phyloP scores from a whole-genome alignment of 2,797 vertebrate genomes.

The Fundulus diaphanus region DNA sequence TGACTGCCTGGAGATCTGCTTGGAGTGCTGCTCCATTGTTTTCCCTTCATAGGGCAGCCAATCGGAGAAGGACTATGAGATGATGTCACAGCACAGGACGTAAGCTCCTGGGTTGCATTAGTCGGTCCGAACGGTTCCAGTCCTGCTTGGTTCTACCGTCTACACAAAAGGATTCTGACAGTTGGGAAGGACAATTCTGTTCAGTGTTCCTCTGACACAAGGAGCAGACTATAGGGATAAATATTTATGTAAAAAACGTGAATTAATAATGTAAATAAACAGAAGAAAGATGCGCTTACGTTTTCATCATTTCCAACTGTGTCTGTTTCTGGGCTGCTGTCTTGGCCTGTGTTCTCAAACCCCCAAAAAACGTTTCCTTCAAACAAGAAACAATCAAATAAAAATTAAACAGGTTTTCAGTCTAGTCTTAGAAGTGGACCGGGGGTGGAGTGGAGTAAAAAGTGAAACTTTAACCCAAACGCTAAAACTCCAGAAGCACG shows the following conservation, averaged over 20 bases:
- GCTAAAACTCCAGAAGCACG: no score
- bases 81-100: conserved; percentile 11
- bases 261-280: neutral
- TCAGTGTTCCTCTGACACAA: neutral
- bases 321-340: no score
- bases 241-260: neutral
- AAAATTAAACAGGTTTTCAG: no score
- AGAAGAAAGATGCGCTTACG: neutral
- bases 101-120: neutral
- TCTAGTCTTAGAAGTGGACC: no score
- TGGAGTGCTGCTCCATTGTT: conserved; percentile 87
- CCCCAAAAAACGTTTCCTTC: no score
- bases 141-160: neutral
- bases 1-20: conserved; percentile 84
- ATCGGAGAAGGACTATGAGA: conserved; percentile 9
- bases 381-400: no score
- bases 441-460: no score
- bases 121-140: neutral
- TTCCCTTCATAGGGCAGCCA: conserved; percentile 77
- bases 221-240: neutral
- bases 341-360: no score
- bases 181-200: no score
- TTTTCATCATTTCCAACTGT: neutral
- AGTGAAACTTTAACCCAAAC: no score
- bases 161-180: no score